Conservation (phyloP, 2,888 invertebrate species). For the Venustoraphidia nigricollis region DNA sequence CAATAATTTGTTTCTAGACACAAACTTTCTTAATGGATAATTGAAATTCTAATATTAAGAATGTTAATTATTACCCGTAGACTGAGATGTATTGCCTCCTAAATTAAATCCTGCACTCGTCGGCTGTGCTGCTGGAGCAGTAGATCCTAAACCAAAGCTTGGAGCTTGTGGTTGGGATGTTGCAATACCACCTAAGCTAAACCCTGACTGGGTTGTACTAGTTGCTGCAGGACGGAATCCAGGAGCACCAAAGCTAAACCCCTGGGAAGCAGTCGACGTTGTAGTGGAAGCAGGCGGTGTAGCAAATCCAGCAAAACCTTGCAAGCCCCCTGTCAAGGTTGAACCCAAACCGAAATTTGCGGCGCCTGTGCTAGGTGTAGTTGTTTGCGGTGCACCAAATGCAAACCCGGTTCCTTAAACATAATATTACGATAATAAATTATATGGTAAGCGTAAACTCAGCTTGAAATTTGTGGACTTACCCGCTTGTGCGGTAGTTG, state of each 20-base stretch:
- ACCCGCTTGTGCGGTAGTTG: conserved; percentile 20
- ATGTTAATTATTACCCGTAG: too few relatives aligned
- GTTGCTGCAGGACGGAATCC: conserved; percentile 13
- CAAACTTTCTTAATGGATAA: background rate
- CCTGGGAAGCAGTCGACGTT: background rate
- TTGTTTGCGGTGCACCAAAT: conserved; percentile 7
- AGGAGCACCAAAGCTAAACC: conserved; percentile 10
- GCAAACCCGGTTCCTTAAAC: conserved; percentile 1
- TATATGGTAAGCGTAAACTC: conserved; percentile 5
- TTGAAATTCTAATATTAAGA: too few relatives aligned
- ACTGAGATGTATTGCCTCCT: too few relatives aligned
- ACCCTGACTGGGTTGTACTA: conserved; percentile 13
- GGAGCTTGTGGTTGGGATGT: conserved; percentile 10
- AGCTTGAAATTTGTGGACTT: conserved; percentile 18
- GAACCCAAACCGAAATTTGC: conserved; percentile 6
- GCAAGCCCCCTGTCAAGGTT: conserved; percentile 6
- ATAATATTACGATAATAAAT: background rate
- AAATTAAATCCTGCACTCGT: too few relatives aligned
- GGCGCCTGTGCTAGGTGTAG: conserved; percentile 9
- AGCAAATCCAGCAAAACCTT: conserved; percentile 12
- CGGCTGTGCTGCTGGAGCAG: conserved; percentile 16
- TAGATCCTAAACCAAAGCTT: conserved; percentile 19
- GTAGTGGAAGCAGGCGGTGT: conserved; percentile 10
- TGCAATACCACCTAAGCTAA: conserved; percentile 14
- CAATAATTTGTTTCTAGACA: background rate